phyloP scores from a whole-genome alignment of 2,113 vertebrate genomes.

The Pseudolaguvia tuberculata region DNA sequence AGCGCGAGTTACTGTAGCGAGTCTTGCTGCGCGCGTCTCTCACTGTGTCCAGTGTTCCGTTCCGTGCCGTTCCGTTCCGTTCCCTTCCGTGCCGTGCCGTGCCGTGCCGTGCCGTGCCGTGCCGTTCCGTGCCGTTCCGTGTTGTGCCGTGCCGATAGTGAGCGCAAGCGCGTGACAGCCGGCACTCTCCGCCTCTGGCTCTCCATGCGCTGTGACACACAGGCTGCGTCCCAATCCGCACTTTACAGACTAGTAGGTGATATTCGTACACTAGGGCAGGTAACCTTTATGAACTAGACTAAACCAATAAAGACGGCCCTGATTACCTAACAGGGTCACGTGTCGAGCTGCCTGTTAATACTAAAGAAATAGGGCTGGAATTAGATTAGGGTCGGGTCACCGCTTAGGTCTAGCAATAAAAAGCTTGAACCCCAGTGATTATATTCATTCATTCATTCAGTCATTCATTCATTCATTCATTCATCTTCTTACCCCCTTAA shows the following conservation, averaged over 20 bases:
- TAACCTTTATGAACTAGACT: background rate
- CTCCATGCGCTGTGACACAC: conserved; percentile 12
- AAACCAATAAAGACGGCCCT: background rate
- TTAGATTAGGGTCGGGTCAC: background rate
- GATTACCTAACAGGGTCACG: background rate
- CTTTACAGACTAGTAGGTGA: background rate
- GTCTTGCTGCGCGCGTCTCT: conserved; percentile 17
- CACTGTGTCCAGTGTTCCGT: background rate
- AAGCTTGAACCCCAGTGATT: too few species aligned
- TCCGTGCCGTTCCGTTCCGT: too few species aligned
- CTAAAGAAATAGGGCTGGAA: background rate
- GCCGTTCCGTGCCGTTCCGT: background rate
- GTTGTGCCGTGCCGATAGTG: background rate
- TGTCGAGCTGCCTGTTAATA: background rate
- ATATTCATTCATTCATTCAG: too few species aligned
- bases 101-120: too few species aligned
- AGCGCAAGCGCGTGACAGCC: conserved; percentile 24
- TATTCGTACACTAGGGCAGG: background rate
- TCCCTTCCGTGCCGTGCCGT: background rate
- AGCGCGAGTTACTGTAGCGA: conserved; percentile 24
- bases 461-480: too few species aligned
- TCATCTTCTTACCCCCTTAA: too few species aligned
- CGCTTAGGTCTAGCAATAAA: background rate
- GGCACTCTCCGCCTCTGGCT: conserved; percentile 26
- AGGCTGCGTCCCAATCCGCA: conserved; percentile 25